Conservation (phyloP, 2,888 invertebrate genomes). For the Trissolcus japonicus region DNA sequence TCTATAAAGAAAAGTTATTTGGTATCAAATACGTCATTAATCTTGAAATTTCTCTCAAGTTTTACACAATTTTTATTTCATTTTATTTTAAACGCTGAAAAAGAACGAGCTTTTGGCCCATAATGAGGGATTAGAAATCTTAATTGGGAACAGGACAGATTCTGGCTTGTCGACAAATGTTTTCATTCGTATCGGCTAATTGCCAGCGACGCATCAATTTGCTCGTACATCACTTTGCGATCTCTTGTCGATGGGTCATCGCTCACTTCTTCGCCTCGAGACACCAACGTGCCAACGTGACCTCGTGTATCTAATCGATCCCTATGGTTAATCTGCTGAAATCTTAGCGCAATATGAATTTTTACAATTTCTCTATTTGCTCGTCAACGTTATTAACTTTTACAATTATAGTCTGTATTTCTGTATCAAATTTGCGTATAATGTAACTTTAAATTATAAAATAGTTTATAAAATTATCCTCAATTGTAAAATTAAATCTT, state of each 20-base stretch:
- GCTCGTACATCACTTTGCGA: slow-evolving; percentile 55
- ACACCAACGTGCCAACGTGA: slow-evolving; percentile 32
- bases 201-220: slow-evolving; percentile 51
- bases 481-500: no score
- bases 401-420: no score
- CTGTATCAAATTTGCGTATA: no score
- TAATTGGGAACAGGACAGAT: background rate
- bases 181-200: slow-evolving; percentile 24
- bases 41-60: no score
- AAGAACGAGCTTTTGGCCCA: no score
- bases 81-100: no score
- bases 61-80: no score
- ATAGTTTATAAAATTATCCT: no score
- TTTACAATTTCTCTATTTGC: slow-evolving; percentile 28
- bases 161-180: no score
- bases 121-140: background rate
- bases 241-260: slow-evolving; percentile 56
- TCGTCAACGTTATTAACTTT: slow-evolving; percentile 5
- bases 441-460: no score
- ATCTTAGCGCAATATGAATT: slow-evolving; percentile 40
- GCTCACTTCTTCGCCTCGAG: slow-evolving; percentile 56
- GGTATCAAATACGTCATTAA: no score
- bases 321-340: slow-evolving; percentile 32
- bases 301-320: slow-evolving; percentile 50
- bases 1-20: no score